A percentile compares a stretch with the other conserved stretches of the same genome.
phyloP scores from a whole-genome alignment of 2,888 invertebrate species.

The Aspidiotus destructor region DNA sequence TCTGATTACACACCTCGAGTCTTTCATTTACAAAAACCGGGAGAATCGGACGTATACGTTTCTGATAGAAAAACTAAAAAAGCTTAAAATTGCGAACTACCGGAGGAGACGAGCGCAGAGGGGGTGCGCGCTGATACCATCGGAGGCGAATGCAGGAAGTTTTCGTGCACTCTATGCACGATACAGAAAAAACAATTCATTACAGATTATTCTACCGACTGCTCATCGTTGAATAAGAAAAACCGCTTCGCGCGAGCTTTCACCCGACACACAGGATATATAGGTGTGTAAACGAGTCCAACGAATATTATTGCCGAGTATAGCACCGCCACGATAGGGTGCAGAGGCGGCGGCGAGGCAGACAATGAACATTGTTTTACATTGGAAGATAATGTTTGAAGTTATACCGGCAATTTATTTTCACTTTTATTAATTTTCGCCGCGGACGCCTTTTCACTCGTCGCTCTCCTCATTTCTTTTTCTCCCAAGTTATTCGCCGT shows the following conservation, averaged over 20 bases:
- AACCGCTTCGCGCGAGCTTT: conserved; percentile 26
- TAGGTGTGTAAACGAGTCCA: no score
- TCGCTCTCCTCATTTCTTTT: not conserved
- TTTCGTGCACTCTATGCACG: no score
- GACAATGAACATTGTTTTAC: conserved; percentile 19
- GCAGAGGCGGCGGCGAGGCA: conserved; percentile 10
- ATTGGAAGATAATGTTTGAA: conserved; percentile 32
- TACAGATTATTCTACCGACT: conserved; percentile 33
- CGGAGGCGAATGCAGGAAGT: no score
- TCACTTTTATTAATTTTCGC: conserved; percentile 33
- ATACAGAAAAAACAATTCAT: conserved; percentile 29
- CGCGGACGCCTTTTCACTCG: conserved; percentile 18
- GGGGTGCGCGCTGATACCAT: no score
- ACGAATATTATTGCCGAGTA: not conserved
- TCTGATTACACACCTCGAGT: no score
- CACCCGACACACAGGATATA: not conserved
- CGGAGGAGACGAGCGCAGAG: no score
- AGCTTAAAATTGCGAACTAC: no score
- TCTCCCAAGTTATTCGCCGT: not conserved
- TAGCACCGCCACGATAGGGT: not conserved
- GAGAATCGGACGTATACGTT: no score
- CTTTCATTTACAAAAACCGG: no score
- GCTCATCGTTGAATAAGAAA: conserved; percentile 32
- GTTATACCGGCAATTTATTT: conserved; percentile 33
- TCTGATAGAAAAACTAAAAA: no score